A percentile compares a stretch with the other conserved stretches of the same genome.
Conservation (phyloP, 2,113 vertebrate species). For the Sander vitreus region DNA sequence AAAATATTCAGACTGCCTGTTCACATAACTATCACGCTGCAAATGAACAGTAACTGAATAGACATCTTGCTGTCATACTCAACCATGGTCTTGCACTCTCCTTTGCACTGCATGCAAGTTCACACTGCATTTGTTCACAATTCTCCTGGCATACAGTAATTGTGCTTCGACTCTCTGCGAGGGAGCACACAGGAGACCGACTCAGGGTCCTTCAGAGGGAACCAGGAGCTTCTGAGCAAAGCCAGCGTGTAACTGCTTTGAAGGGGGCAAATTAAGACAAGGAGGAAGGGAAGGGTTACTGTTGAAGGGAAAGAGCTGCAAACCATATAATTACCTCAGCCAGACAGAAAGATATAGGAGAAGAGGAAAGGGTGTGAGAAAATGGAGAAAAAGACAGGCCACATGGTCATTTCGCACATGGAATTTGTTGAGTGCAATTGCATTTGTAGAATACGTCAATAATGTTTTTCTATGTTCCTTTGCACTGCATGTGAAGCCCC, state of each 20-base stretch:
- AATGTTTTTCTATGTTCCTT: conserved; percentile 23
- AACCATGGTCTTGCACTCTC: neutral
- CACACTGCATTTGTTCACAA: conserved; percentile 33
- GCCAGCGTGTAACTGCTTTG: conserved; percentile 5
- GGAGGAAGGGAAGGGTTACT: neutral
- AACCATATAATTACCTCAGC: conserved; percentile 46
- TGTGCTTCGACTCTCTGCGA: conserved; percentile 3
- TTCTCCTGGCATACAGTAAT: conserved; percentile 13
- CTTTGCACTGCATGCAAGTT: neutral
- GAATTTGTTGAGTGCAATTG: conserved; percentile 3
- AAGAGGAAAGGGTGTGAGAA: conserved; percentile 1
- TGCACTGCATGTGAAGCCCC: conserved; percentile 15
- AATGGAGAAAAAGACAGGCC: conserved; percentile 6
- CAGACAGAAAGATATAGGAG: conserved; percentile 30
- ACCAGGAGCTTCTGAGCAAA: neutral
- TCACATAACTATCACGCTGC: neutral
- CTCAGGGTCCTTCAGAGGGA: conserved; percentile 2
- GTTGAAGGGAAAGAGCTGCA: conserved; percentile 24
- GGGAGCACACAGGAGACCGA: conserved; percentile 6
- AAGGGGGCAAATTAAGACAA: neutral
- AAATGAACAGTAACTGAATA: neutral
- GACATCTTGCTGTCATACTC: conserved; percentile 3
- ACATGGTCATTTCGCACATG: neutral
- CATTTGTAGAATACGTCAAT: conserved; percentile 1
- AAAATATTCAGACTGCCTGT: neutral